Evolutionary conservation across 2,888 invertebrate species (phyloP).

Genomic region (Lucinisca nassula): DNA sequence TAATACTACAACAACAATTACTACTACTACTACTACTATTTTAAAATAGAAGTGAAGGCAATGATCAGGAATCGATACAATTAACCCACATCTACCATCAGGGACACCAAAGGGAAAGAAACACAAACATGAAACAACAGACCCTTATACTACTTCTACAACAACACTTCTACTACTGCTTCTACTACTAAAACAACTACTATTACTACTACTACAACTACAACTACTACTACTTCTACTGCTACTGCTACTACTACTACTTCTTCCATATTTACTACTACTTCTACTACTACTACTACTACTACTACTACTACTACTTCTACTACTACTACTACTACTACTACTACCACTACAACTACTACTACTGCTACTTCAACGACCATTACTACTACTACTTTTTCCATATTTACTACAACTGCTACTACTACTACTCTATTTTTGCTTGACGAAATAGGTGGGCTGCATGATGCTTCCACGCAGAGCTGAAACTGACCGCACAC

Average conservation of each 20-base stretch:
- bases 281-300: conserved; percentile 50
- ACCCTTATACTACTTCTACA: neutral
- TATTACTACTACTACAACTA: neutral
- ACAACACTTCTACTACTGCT: conserved; percentile 13
- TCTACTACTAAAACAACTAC: no score
- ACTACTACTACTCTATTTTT: conserved; percentile 1
- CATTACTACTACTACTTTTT: conserved; percentile 21
- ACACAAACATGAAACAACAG: no score
- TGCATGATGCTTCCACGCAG: no score
- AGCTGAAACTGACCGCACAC: no score
- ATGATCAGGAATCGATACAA: no score
- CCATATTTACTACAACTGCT: conserved; percentile 27
- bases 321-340: conserved; percentile 49
- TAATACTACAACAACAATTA: no score
- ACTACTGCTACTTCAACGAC: conserved; percentile 17
- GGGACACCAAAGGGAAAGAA: no score
- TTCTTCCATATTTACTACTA: neutral
- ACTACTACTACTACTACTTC: conserved; percentile 55
- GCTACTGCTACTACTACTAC: neutral
- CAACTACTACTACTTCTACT: neutral
- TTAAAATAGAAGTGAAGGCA: no score
- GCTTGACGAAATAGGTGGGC: no score
- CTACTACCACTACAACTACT: conserved; percentile 42
- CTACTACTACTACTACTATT: neutral
- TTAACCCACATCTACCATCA: no score